Percentiles rank a stretch among this genome's conserved stretches.
phyloP scores from a whole-genome alignment of 2,888 invertebrate genomes.

The Aromia moschata region DNA sequence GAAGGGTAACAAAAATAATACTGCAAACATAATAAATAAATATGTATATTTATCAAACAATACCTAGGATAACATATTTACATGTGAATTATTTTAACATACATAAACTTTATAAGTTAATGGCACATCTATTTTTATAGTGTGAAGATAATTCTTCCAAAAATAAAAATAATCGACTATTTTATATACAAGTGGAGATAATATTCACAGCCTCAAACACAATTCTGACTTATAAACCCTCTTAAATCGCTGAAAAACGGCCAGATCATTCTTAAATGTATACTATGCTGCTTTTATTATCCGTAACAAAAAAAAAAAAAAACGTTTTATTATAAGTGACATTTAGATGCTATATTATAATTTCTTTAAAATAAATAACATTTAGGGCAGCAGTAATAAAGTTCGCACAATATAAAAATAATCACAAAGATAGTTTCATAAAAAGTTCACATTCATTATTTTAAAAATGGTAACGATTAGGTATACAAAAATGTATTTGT shows the following conservation, averaged over 20 bases:
- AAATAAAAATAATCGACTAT: constrained; percentile 45
- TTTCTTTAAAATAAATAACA: constrained; percentile 26
- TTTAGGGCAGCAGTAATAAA: constrained; percentile 31
- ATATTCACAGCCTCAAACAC: constrained; percentile 58
- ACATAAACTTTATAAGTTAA: constrained; percentile 54
- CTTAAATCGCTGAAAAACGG: constrained; percentile 34
- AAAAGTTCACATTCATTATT: constrained; percentile 31
- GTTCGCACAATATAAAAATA: constrained; percentile 32
- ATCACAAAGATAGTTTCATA: constrained; percentile 29
- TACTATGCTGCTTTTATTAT: constrained; percentile 38
- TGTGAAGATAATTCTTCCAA: constrained; percentile 49
- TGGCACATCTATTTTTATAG: constrained; percentile 55
- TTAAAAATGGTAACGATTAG: constrained; percentile 31
- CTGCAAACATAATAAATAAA: constrained; percentile 51
- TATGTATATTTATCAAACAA: constrained; percentile 57
- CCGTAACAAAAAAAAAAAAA: constrained; percentile 11
- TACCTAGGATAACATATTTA: constrained; percentile 53
- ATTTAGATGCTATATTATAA: constrained; percentile 17
- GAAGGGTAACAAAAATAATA: constrained; percentile 19
- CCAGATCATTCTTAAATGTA: constrained; percentile 22
- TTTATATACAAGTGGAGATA: constrained; percentile 51
- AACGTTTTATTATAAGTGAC: constrained; percentile 5
- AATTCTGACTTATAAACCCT: constrained; percentile 47
- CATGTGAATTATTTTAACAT: constrained; percentile 49
- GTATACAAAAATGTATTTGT: constrained; percentile 24